Conservation (phyloP, 2,888 invertebrate genomes). For the Junonia oenone region DNA sequence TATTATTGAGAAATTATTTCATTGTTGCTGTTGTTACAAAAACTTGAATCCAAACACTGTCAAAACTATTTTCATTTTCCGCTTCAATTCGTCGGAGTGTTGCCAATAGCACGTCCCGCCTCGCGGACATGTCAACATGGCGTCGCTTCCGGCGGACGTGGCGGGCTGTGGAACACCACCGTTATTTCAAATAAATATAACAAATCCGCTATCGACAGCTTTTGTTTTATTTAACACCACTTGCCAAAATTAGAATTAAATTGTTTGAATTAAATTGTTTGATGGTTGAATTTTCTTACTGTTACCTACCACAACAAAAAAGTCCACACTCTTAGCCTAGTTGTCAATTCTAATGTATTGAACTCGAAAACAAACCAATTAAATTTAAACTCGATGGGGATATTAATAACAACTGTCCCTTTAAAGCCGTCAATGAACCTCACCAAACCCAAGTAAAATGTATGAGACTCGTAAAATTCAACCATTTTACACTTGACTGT, state of each 20-base stretch:
- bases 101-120: constrained; percentile 31
- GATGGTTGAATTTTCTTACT: background rate
- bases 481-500: no score
- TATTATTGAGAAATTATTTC: background rate
- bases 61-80: constrained; percentile 33
- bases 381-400: no score
- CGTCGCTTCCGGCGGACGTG: constrained; percentile 29
- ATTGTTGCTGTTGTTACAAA: background rate
- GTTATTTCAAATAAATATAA: constrained; percentile 21
- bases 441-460: no score
- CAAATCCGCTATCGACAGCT: constrained; percentile 16
- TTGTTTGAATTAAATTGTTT: background rate
- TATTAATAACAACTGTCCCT: no score
- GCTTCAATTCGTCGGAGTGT: constrained; percentile 34
- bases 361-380: no score
- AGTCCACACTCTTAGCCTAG: no score
- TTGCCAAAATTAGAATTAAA: background rate
- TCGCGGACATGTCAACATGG: constrained; percentile 30
- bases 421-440: no score
- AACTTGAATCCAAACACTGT: constrained; percentile 15
- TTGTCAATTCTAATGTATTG: no score
- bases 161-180: constrained; percentile 24
- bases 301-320: no score
- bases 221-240: constrained; percentile 4
- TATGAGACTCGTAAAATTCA: no score